These are phyloP conservation scores for Oceanodroma tethys DNA, from an alignment of 2,113 vertebrate species.

Conservation along the genomic window DNA sequence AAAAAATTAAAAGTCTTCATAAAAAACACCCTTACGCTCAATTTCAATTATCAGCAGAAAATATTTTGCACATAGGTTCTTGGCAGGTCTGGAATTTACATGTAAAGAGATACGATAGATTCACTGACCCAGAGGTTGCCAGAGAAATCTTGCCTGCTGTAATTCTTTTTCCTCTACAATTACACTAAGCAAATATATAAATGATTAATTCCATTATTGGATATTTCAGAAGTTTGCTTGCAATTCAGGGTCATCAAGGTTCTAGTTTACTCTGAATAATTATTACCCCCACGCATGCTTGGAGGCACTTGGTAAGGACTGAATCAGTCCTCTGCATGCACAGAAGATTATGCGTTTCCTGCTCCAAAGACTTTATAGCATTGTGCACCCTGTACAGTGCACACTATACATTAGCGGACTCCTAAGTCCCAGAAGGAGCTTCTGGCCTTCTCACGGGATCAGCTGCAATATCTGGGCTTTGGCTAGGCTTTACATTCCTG, in stretches of 20 bases:
- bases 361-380: rapidly evolving
- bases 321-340: rapidly evolving
- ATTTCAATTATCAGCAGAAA: background rate
- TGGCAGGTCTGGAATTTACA: background rate
- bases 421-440: background rate
- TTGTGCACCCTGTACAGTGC: background rate
- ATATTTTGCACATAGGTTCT: background rate
- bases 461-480: background rate
- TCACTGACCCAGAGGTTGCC: background rate
- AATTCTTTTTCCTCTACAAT: background rate
- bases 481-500: background rate
- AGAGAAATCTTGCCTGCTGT: background rate
- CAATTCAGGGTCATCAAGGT: background rate
- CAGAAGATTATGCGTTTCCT: background rate
- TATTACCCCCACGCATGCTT: background rate
- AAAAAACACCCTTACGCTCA: rapidly evolving
- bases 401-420: rapidly evolving
- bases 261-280: background rate
- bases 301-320: background rate
- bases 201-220: background rate
- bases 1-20: background rate
- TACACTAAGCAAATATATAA: background rate
- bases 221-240: background rate
- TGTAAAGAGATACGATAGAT: background rate
- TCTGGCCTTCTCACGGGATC: background rate